Evolutionary conservation across 2,888 invertebrate genomes (phyloP).

Genomic region (Osmoderma eremita): DNA sequence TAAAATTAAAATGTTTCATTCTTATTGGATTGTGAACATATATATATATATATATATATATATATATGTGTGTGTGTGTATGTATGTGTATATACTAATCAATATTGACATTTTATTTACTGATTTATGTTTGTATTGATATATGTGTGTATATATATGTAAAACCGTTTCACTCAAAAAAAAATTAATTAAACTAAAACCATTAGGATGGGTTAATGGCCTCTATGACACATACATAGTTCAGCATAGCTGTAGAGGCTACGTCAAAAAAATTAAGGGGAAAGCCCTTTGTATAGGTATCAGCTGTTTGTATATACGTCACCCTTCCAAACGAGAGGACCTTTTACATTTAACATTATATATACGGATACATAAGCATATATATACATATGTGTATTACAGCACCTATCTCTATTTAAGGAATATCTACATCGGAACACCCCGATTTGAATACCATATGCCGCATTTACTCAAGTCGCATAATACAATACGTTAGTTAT

Average conservation of each 20-base stretch:
- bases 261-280: slow-evolving; percentile 48
- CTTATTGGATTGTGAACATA: too few relatives aligned
- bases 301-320: slow-evolving; percentile 49
- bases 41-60: too few relatives aligned
- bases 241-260: slow-evolving; percentile 45
- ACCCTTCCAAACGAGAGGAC: slow-evolving; percentile 37
- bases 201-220: slow-evolving; percentile 45
- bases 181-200: slow-evolving; percentile 24
- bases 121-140: too few relatives aligned
- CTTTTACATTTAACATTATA: slow-evolving; percentile 35
- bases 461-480: slow-evolving; percentile 29
- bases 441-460: slow-evolving; percentile 50
- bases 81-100: too few relatives aligned
- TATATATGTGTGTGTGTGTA: too few relatives aligned
- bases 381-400: too few relatives aligned
- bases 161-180: too few relatives aligned
- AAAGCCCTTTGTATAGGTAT: slow-evolving; percentile 49
- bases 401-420: slow-evolving; percentile 33
- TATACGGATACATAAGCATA: slow-evolving; percentile 17
- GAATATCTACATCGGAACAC: slow-evolving; percentile 40
- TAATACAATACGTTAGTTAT: not conserved
- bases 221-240: slow-evolving; percentile 47
- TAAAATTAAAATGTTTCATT: too few relatives aligned
- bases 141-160: too few relatives aligned
- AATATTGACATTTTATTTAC: too few relatives aligned